Base-by-base conservation (phyloP, 1,140 invertebrate genomes). In the Zaprionus inermis region DNA sequence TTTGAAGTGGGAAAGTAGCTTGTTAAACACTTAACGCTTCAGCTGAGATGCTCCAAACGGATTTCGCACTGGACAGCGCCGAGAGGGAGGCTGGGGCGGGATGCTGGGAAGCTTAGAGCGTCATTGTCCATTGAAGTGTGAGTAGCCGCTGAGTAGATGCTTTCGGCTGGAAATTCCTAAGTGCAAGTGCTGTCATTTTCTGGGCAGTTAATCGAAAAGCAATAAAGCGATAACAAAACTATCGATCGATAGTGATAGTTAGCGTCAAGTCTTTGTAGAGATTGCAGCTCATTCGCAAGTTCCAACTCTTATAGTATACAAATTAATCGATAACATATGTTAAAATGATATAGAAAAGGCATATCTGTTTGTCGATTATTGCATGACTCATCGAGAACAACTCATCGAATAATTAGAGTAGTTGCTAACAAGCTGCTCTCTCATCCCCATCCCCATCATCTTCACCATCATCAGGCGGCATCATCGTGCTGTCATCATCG, bases 1-100 rank as follows among this genome's bases (percentile, higher is more conserved):
- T 76, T 86, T 79, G 76, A 88, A 88, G 83, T 88, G 83, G 83
- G 83, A 88, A 88, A 88, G 83, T 88, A 88, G 83, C 83, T 88
- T 78, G 83, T 88, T 88, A 88, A 70, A 16, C 82, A 79, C 76
- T 86, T 78, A 76, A 79, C 66, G 78, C 67, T 70, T 66, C 65
- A 70, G 64, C 59, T 76, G 76, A 16, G 38, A 49, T 61, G 70
- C 28, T 34, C 36, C 63, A 72, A 72, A 66, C 49, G 63, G 63
- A 66, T 72, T 72, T 66, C n/a, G 60, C 54, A 57, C 52, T 38
- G 60, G 5, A 16, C 1, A 18, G 28, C 1, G 20, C 9, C 22
- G 16, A 1, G 20, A 14, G 16, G 24, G 46, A n/a, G 1, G 20
- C 9, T 12, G 12, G 5, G 59, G 12, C 0, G 24, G 7, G 0